phyloP scores from a whole-genome alignment of 2,888 invertebrate species.

The Cerceris ruficornis region DNA sequence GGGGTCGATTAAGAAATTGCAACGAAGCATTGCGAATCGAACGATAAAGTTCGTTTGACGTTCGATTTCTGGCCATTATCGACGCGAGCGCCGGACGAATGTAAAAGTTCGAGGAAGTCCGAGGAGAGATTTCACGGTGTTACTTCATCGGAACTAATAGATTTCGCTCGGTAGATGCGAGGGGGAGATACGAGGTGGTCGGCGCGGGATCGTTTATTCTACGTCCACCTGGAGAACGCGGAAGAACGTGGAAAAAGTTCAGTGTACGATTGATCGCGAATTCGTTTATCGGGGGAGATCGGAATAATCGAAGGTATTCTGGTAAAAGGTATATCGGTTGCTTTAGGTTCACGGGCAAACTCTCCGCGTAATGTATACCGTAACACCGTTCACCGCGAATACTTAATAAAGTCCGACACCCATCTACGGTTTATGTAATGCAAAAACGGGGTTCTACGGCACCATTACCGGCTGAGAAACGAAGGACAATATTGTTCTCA shows the following conservation, averaged over 20 bases:
- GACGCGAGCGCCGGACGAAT: not conserved
- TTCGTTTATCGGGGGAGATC: constrained; percentile 18
- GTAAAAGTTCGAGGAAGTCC: constrained; percentile 37
- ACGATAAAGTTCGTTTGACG: not conserved
- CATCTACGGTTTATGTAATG: constrained; percentile 59
- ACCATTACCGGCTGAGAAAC: constrained; percentile 30
- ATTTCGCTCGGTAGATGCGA: not conserved
- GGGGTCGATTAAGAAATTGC: no score
- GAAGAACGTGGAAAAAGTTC: constrained; percentile 30
- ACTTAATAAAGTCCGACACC: constrained; percentile 55
- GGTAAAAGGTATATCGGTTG: constrained; percentile 49
- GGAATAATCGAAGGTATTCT: constrained; percentile 44
- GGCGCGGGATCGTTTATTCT: not conserved
- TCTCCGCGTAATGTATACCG: constrained; percentile 23
- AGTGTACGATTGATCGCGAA: constrained; percentile 32
- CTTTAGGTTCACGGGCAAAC: constrained; percentile 62
- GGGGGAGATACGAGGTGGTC: not conserved
- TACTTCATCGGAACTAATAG: constrained; percentile 35
- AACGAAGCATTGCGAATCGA: no score
- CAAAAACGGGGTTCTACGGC: constrained; percentile 36
- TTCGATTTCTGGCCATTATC: not conserved
- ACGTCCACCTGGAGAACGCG: not conserved
- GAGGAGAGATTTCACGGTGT: constrained; percentile 16
- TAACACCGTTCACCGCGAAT: constrained; percentile 57
- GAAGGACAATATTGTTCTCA: constrained; percentile 50